These are phyloP conservation scores for Cataglyphis rosenhaueri DNA, from an alignment of 2,888 invertebrate species.

Conservation along the genomic window DNA sequence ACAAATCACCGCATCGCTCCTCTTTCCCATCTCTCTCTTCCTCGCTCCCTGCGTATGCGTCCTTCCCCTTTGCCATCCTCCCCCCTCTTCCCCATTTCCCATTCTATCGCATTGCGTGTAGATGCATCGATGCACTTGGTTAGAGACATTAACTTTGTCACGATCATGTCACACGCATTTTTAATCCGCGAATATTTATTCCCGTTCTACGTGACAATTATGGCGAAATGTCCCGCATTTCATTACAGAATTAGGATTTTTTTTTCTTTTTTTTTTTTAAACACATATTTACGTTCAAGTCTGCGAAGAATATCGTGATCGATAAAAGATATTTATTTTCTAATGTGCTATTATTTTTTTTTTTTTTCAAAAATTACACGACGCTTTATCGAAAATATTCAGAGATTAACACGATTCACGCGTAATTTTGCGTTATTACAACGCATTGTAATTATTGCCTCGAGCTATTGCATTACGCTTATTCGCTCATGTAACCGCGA, in stretches of 20 bases:
- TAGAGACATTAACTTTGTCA: slow-evolving; percentile 30
- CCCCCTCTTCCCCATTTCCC: neutral
- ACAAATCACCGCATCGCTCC: slow-evolving; percentile 49
- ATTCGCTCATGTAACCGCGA: slow-evolving; percentile 35
- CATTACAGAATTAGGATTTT: neutral
- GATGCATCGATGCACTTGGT: slow-evolving; percentile 37
- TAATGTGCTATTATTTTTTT: neutral
- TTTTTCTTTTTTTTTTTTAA: no score
- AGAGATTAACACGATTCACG: slow-evolving; percentile 71
- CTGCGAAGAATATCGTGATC: neutral
- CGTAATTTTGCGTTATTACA: slow-evolving; percentile 78
- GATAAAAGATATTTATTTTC: neutral
- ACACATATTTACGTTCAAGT: neutral
- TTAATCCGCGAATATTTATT: slow-evolving; percentile 56
- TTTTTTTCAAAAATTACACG: neutral
- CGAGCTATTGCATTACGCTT: slow-evolving; percentile 39
- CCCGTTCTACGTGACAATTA: neutral
- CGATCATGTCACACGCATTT: slow-evolving; percentile 57
- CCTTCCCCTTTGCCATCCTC: neutral
- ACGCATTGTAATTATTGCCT: slow-evolving; percentile 75
- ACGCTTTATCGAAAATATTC: neutral
- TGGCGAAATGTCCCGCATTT: neutral
- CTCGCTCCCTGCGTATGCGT: neutral
- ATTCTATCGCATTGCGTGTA: neutral
- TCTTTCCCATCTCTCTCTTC: slow-evolving; percentile 25